Evolutionary conservation across 2,888 invertebrate genomes (phyloP), one percentile per base, ranked within the genome.

Genomic region (Cheiracanthium punctorium): DNA sequence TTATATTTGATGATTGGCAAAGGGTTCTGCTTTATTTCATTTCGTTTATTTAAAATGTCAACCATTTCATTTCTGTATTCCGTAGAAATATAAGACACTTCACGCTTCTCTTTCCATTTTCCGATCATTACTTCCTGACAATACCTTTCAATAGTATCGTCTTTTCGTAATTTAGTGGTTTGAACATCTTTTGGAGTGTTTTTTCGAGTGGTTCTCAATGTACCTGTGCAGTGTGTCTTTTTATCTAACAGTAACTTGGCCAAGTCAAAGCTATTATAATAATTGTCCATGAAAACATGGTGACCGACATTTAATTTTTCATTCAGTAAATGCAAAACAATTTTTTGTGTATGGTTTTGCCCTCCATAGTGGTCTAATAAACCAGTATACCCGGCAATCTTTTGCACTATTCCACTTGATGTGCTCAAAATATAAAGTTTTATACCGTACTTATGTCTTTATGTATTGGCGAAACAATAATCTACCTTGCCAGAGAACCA

Each of bases 391-490:
- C 71, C 43, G 0, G 71, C n/a, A 71, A 80, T 58, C 8, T 80
- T 80, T 71, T 64, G 80, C 64, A 33, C 71, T 72, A 71, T 58
- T 64, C 41, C 88, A 77, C 89, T 85, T 77, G 79, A 88, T 77
- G 90, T 89, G 75, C 91, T 90, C 20, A 90, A 65, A 87, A 90
- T 90, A 77, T 91, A 90, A 24, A 91, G 29, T 88, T 91, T 90
- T 28, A 90, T 88, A 0, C 91, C 91, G 70, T 90, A 91, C 67
- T 89, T 89, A 74, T 91, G 90, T 17, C 80, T 90, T 90, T 32
- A 91, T 90, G 79, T 91, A 91, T 80, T 91, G 91, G 0, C 89
- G 89, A 82, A 91, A 90, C 29, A 71, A 29, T 8, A 91, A 88
- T 71, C 90, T 80, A 14, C 91, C 91, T 48, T 90, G 85, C 90